Evolutionary conservation across 2,113 vertebrate genomes (phyloP).

Genomic region (Mugil cephalus): DNA sequence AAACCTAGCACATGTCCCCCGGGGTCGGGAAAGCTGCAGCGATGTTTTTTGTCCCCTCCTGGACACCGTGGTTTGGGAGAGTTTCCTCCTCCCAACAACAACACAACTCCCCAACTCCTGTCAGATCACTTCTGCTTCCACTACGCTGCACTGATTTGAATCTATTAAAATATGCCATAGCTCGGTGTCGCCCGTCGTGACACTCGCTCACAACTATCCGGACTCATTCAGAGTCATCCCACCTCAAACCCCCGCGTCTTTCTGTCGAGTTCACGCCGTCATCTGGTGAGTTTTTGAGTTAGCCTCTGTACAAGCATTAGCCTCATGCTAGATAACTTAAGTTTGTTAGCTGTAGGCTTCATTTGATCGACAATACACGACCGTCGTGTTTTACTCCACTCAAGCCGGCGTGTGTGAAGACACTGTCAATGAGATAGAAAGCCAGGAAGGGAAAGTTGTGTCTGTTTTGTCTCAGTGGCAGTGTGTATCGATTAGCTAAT

Average conservation of each 20-base stretch:
- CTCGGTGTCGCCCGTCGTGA: not conserved
- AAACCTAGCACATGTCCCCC: no score
- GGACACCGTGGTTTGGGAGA: constrained; percentile 57
- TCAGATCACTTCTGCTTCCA: constrained; percentile 59
- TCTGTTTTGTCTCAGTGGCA: not conserved
- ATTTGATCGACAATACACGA: not conserved
- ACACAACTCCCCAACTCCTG: constrained; percentile 24
- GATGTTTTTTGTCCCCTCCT: constrained; percentile 66
- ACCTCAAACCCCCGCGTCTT: not conserved
- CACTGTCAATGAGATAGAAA: not conserved
- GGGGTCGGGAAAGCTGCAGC: not conserved
- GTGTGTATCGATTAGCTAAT: constrained; percentile 3
- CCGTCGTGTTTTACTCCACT: not conserved
- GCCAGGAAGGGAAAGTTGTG: not conserved
- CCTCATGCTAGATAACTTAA: constrained; percentile 37
- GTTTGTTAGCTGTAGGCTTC: not conserved
- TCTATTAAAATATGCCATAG: not conserved
- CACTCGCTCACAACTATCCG: not conserved
- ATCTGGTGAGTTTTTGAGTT: constrained; percentile 63
- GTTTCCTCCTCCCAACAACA: constrained; percentile 9
- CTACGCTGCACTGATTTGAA: constrained; percentile 56
- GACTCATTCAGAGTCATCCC: not conserved
- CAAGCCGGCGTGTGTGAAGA: not conserved
- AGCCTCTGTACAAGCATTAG: constrained; percentile 48
- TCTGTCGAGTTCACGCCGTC: not conserved